Evolutionary conservation across 2,797 vertebrate genomes (phyloP), one percentile per base, ranked within the genome.

Genomic region (Anas acuta): DNA sequence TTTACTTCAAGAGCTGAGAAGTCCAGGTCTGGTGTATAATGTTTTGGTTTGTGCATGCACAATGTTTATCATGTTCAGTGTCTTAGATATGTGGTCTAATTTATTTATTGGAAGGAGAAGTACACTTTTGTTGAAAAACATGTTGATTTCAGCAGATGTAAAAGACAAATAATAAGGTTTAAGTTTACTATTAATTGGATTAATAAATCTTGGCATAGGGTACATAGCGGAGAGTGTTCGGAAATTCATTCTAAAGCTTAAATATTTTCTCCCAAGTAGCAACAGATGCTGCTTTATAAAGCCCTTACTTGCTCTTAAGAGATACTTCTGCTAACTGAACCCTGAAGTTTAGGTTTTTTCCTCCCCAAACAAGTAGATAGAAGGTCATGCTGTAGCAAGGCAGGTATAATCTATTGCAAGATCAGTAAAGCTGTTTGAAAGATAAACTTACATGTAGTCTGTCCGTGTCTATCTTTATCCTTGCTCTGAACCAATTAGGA

Each of bases 391-490:
- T 95, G 93, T 80, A 96, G 89, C 0, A 4, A 74, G 66, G 56
- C 61, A 78, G 33, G 19, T 93, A 2, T 79, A 81, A 64, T 85
- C 51, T 70, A 13, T 77, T 66, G 30, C 78, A 66, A 37, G 74
- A 81, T 91, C 66, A 82, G 69, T 84, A 94, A 95, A 79, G 62
- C 82, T 92, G 67, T 89, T 87, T 92, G 84, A 93, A 95, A 92
- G 86, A 87, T 92, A 89, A 89, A 94, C 96, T 95, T 74, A 43
- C 64, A 13, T 57, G 30, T 84, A 90, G 74, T 84, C 58, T 92
- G 80, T 95, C 86, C 72, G 43, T 94, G 61, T 87, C 73, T 95
- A 43, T 95, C 92, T 96, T 97, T 95, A 91, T 94, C 82, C 84
- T 96, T 90, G 39, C 58, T 97, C 88, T 94, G 92, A 97, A 92